Base-by-base conservation (phyloP, 1,140 invertebrate species). In the Arion vulgaris region DNA sequence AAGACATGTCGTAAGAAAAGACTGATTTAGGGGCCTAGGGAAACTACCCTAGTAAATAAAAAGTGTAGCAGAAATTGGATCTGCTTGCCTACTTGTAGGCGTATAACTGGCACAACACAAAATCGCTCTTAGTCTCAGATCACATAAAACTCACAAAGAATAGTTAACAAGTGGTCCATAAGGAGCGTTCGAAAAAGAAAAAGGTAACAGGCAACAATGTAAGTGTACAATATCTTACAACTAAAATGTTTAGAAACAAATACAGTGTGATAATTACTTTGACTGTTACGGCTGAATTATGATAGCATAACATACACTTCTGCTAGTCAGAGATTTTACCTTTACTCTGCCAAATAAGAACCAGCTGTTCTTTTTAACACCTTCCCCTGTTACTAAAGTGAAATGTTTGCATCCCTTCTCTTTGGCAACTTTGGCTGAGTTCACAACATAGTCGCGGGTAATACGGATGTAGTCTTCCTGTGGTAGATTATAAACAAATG, bases 321-420 rank as follows among this genome's bases (percentile, higher is more conserved):
- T n/a, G n/a, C n/a, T n/a, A n/a, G 45, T 11, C 45, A 62, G 57
- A 62, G 57, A 62, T 62, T 9, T 49, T 62, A 62, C 57, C 57
- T 62, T 62, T n/a, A 62, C 57, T 62, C 57, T 62, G 57, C 57
- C 57, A 62, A 62, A 62, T n/a, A 62, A 62, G 26, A 62, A n/a
- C 57, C 57, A 23, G 26, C 57, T 62, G 57, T 62, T 62, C 26
- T 62, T 62, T n/a, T 62, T n/a, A 5, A 23, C 26, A 19, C 57
- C 57, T 62, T 23, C 26, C 26, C 57, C 57, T n/a, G 57, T 62
- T 9, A 62, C 57, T 19, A 62, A 5, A n/a, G 57, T 62, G 57
- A 62, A 62, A n/a, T 62, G 57, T 62, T 62, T 62, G 26, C 57
- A 62, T 62, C 57, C 57, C 26, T 15, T 13, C 26, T 23, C 26